A percentile compares a stretch with the other conserved stretches of the same genome.
phyloP scores from a whole-genome alignment of 1,140 invertebrate genomes.

The Capitella teleta region DNA sequence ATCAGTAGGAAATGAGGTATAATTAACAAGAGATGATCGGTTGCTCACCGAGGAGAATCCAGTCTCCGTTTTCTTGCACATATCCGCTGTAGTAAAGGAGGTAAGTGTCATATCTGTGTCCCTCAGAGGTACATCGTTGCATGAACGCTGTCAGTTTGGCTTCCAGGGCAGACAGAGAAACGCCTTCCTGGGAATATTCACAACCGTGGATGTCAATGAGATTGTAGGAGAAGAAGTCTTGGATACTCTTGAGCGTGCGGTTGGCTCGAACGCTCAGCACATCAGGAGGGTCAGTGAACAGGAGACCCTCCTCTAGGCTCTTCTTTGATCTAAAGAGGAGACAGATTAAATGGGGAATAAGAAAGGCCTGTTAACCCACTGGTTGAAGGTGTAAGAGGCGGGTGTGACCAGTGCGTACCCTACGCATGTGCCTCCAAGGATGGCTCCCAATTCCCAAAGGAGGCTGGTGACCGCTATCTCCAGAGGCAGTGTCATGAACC shows the following conservation, averaged over 20 bases:
- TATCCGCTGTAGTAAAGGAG: slow-evolving; percentile 36
- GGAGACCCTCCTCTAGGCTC: too few species aligned
- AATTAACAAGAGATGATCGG: not conserved
- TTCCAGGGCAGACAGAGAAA: slow-evolving; percentile 25
- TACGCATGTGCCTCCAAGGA: slow-evolving; percentile 33
- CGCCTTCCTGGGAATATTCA: slow-evolving; percentile 34
- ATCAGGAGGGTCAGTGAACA: not conserved
- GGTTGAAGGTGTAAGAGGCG: too few species aligned
- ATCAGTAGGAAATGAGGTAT: not conserved
- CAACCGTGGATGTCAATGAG: slow-evolving; percentile 38
- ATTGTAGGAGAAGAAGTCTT: slow-evolving; percentile 31
- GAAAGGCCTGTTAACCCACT: too few species aligned
- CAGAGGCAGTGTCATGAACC: slow-evolving; percentile 26
- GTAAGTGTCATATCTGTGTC: slow-evolving; percentile 37
- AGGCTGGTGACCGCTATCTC: slow-evolving; percentile 31
- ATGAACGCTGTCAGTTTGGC: slow-evolving; percentile 34
- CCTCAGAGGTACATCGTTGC: slow-evolving; percentile 26
- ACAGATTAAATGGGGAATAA: too few species aligned
- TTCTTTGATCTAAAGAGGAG: too few species aligned
- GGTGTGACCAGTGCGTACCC: slow-evolving; percentile 37
- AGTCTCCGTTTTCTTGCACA: slow-evolving; percentile 34
- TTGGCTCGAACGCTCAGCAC: slow-evolving; percentile 16
- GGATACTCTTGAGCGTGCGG: slow-evolving; percentile 24
- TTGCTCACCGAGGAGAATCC: slow-evolving; percentile 29
- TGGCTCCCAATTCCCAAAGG: slow-evolving; percentile 29